Base-by-base conservation (phyloP, 1,140 invertebrate genomes). In the Halictus rubicundus region DNA sequence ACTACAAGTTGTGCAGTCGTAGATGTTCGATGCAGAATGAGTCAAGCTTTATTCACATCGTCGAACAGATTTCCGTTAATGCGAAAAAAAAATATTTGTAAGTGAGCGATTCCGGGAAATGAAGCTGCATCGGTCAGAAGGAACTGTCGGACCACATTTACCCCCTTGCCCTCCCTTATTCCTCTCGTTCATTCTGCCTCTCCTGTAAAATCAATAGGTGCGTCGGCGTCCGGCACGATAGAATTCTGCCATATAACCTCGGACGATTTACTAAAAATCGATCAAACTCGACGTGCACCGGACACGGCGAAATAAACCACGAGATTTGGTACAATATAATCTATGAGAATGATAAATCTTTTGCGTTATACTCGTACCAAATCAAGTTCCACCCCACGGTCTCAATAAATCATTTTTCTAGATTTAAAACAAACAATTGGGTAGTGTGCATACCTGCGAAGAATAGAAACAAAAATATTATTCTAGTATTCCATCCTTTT, bases 191-290 rank as follows among this genome's bases (percentile, higher is more conserved):
- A 71, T 83, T 83, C 84, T 89, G 82, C 85, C 88, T 84, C 86
- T 87, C 86, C 88, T 86, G 87, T 87, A 90, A 92, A 92, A 92
- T 91, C 90, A 92, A 92, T 92, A 92, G 85, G 63, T 88, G 85
- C 84, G 84, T 81, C 83, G 83, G 82, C 88, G 86, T 80, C 83
- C 79, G 84, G 54, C 76, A 70, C 42, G 65, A 76, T 83, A 83
- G 49, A 82, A 87, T 85, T 84, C 72, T 85, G 63, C 64, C 64
- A 66, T 68, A 61, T 86, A 79, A 82, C 78, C 68, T 64, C 78
- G 60, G 70, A 69, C 61, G 73, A 83, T 83, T 81, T 79, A 70
- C 83, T 49, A 70, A 85, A 52, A 79, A 78, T 76, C 71, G 63
- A 79, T 74, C 71, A 57, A 79, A 66, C 71, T 27, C 63, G 37